Evolutionary conservation across 2,888 invertebrate species (phyloP).

Genomic region (Drosophila robusta): DNA sequence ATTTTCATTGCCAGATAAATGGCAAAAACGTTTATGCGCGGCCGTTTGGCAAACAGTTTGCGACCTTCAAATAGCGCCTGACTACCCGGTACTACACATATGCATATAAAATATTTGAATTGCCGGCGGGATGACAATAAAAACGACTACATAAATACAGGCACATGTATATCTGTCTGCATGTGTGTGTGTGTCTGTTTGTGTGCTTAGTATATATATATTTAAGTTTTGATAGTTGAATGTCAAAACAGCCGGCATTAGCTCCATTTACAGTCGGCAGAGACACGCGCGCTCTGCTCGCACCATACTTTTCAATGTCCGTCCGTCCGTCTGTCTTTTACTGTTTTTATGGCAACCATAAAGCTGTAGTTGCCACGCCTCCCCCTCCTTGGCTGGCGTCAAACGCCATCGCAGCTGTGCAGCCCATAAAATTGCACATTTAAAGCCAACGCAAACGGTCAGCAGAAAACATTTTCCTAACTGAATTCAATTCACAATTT

Average conservation of each 20-base stretch:
- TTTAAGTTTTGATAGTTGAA: conserved; percentile 40
- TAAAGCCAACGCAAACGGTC: conserved; percentile 40
- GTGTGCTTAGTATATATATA: too few relatives aligned
- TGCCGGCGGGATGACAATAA: conserved; percentile 54
- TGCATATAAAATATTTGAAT: conserved; percentile 44
- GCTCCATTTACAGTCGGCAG: conserved; percentile 28
- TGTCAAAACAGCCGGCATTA: conserved; percentile 48
- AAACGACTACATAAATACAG: conserved; percentile 19
- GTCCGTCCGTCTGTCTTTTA: not conserved
- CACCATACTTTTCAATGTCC: not conserved
- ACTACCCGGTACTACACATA: conserved; percentile 24
- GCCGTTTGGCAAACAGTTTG: conserved; percentile 51
- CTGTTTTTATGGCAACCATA: conserved; percentile 49
- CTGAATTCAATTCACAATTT: conserved; percentile 30
- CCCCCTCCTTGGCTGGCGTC: not conserved
- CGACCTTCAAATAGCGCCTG: conserved; percentile 53
- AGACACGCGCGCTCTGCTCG: conserved; percentile 23
- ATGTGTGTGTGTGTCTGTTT: too few relatives aligned
- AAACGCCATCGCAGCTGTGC: conserved; percentile 10
- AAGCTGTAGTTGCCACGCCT: conserved; percentile 43
- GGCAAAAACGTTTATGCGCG: conserved; percentile 57
- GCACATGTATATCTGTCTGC: not conserved
- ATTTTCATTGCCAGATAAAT: conserved; percentile 44
- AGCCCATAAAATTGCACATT: conserved; percentile 56
- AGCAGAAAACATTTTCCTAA: conserved; percentile 20